Percentiles rank a stretch among this genome's conserved stretches.
Evolutionary conservation across 2,113 vertebrate species (phyloP).

Genomic region (Monopterus albus): DNA sequence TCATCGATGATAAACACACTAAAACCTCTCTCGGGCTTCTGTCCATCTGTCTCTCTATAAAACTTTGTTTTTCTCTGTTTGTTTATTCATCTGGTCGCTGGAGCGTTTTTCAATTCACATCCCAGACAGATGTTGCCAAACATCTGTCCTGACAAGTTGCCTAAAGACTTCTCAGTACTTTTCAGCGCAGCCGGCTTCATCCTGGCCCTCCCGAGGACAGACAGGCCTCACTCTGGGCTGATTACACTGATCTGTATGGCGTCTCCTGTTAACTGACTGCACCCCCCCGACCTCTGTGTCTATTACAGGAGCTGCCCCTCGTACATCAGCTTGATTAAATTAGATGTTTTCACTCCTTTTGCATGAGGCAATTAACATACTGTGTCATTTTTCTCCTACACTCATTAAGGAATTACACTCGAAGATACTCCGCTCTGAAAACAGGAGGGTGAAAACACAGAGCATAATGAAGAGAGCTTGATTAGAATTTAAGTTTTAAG

Average conservation of each 20-base stretch:
- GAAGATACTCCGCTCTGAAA: constrained; percentile 45
- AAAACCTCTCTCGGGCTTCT: background rate
- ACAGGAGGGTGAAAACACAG: constrained; percentile 22
- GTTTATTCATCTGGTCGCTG: background rate
- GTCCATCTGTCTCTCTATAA: constrained; percentile 25
- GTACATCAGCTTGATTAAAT: constrained; percentile 67
- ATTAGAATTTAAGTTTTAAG: constrained; percentile 71
- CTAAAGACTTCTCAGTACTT: background rate
- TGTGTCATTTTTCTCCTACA: constrained; percentile 51
- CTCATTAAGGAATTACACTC: constrained; percentile 63
- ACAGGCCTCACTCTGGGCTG: constrained; percentile 1
- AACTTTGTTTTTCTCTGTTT: background rate
- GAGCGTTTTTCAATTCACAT: background rate
- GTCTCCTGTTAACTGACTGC: constrained; percentile 7
- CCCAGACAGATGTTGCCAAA: background rate
- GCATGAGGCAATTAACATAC: constrained; percentile 66
- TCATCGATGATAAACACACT: background rate
- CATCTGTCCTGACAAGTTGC: background rate
- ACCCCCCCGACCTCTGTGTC: constrained; percentile 57
- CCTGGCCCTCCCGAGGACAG: background rate
- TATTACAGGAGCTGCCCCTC: constrained; percentile 33
- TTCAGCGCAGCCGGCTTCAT: background rate
- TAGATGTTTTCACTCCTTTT: constrained; percentile 62
- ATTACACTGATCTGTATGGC: constrained; percentile 4
- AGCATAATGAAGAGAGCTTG: constrained; percentile 61